Percentiles rank a stretch among this genome's conserved stretches.
Evolutionary conservation across 1,140 invertebrate species (phyloP).

Genomic region (Delia radicum): DNA sequence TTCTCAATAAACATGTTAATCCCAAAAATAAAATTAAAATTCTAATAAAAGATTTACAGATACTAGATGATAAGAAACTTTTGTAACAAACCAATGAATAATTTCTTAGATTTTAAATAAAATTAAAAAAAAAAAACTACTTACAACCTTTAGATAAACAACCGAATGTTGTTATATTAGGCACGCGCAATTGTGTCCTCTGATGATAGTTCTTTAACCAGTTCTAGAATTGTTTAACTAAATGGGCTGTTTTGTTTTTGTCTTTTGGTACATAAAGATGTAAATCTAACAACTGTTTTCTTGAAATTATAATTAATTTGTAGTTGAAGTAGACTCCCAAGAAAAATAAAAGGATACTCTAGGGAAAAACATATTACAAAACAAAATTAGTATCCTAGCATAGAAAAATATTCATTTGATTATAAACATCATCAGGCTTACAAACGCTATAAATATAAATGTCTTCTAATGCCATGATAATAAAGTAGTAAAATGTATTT

Average conservation of each 20-base stretch:
- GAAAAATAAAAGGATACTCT: not conserved
- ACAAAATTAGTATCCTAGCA: not conserved
- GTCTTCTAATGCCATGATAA: not conserved
- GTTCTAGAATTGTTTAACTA: not conserved
- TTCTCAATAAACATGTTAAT: not conserved
- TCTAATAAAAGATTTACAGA: not conserved
- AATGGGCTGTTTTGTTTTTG: not conserved
- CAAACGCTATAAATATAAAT: not conserved
- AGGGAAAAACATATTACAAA: not conserved
- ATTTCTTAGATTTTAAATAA: not conserved
- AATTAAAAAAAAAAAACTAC: not conserved
- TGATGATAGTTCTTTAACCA: constrained; percentile 13
- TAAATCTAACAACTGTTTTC: too few relatives aligned
- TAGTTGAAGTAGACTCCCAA: too few relatives aligned
- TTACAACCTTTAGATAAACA: not conserved
- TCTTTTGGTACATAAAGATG: not conserved
- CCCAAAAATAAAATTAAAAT: not conserved
- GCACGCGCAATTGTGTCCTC: constrained; percentile 1
- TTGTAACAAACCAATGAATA: too few relatives aligned
- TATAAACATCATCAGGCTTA: too few relatives aligned
- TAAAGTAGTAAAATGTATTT: not conserved
- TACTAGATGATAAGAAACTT: not conserved
- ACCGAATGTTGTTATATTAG: not conserved
- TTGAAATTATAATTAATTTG: too few relatives aligned
- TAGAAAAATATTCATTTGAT: not conserved